A percentile compares a stretch with the other conserved stretches of the same genome.
Conservation (phyloP, 2,797 vertebrate species). For the Periophthalmus magnuspinnatus region DNA sequence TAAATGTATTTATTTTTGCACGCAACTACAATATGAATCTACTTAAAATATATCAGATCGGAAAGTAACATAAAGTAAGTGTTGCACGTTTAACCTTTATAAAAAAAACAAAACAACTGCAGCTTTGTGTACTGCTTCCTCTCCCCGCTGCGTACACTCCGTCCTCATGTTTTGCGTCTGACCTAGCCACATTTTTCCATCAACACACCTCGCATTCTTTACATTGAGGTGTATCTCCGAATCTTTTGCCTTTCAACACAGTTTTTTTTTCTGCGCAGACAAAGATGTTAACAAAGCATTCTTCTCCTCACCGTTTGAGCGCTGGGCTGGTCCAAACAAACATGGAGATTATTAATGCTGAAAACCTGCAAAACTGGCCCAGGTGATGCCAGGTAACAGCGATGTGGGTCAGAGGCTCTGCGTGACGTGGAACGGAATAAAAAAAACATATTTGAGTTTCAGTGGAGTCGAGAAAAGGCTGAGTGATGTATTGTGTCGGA, state of each 20-base stretch:
- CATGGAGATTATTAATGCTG: constrained; percentile 50
- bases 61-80: too few species aligned
- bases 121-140: background rate
- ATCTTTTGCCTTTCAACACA: constrained; percentile 51
- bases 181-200: constrained; percentile 32
- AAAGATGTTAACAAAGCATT: constrained; percentile 54
- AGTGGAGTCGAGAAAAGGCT: background rate
- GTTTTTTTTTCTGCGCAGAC: constrained; percentile 30
- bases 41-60: too few species aligned
- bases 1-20: too few species aligned
- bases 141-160: constrained; percentile 22
- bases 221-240: constrained; percentile 28
- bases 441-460: background rate
- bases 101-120: background rate
- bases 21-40: too few species aligned
- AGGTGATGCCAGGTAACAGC: constrained; percentile 14
- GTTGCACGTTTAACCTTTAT: background rate
- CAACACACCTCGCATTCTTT: constrained; percentile 55
- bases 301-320: constrained; percentile 53
- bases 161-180: constrained; percentile 9
- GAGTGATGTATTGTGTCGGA: background rate
- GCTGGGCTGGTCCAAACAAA: constrained; percentile 59
- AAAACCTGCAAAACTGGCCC: constrained; percentile 68
- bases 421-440: background rate
- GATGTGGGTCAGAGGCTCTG: background rate